Base-by-base conservation (phyloP, 2,113 vertebrate genomes). In the Fregetta grallaria region DNA sequence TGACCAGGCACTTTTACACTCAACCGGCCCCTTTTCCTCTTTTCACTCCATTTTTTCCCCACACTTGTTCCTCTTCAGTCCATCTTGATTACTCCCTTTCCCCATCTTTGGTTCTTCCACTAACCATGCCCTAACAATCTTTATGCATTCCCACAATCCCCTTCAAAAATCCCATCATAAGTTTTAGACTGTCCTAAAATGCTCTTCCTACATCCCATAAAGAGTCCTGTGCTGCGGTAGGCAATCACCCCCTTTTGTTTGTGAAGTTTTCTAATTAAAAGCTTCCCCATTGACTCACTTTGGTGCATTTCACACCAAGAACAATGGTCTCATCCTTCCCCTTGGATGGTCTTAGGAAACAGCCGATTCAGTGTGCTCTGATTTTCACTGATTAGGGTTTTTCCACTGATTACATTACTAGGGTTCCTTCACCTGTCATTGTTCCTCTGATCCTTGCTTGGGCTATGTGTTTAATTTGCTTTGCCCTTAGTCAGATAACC, bases 361-460 rank as follows among this genome's bases (percentile, higher is more conserved):
- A 38, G 29, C 10, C 19, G 47, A 40, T 66, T 86, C 79, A 13
- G 7, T 16, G 25, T 47, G 14, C 23, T 91, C 52, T 75, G 4
- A 40, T 91, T 94, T 92, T 81, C 70, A 65, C 44, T 85, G 65
- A 56, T 67, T 7, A 18, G 38, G 38, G 6, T 76, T 94, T 90
- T 92, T 58, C 20, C 32, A 71, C 42, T 58, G 59, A 86, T 80
- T 70, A n/a, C 16, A 9, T 92, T 86, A 47, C 61, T 40, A 49
- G 66, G 7, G 11, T 83, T 88, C 42, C 32, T 87, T 53, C 40
- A 71, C n/a, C 59, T 91, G 1, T 78, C 82, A 16, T 86, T 94
- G 59, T 86, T 95, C 11, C 84, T 92, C 40, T 89, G 38, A 81
- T 89, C 36, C 52, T 84, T 68, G 32, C 45, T 63, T 88, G 21